Percentiles rank a stretch among this genome's conserved stretches.
Conservation (phyloP, 2,888 invertebrate genomes). For the Mantis religiosa region DNA sequence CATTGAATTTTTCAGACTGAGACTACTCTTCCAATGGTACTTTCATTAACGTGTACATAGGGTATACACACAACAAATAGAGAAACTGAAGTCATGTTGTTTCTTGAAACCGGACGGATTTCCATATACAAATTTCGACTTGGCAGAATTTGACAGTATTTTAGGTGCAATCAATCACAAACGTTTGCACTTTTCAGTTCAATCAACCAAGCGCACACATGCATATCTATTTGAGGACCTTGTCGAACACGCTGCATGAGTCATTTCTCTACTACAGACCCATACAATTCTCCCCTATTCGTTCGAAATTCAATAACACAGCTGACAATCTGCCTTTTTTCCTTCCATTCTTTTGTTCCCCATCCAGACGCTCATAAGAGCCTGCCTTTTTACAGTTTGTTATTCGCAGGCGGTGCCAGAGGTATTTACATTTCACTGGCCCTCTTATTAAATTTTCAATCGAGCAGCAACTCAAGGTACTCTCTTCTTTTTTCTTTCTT, state of each 20-base stretch:
- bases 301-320: neutral
- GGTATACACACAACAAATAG: no score
- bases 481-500: no score
- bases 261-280: neutral
- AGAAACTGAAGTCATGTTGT: no score
- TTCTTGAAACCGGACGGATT: no score
- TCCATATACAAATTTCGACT: no score
- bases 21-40: no score
- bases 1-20: no score
- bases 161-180: neutral
- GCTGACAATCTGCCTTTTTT: neutral
- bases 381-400: neutral
- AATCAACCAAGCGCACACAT: neutral
- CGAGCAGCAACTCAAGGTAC: neutral
- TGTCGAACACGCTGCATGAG: neutral
- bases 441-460: neutral
- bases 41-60: no score
- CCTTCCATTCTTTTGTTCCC: neutral
- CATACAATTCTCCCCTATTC: neutral
- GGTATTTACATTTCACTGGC: neutral
- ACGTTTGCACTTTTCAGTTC: neutral
- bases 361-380: neutral
- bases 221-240: neutral
- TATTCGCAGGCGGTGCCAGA: neutral
- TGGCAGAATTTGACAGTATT: no score